A percentile compares a stretch with the other conserved stretches of the same genome.
These are phyloP conservation scores for Drosophila seguyi DNA, from an alignment of 1,140 invertebrate species.

Conservation along the genomic window DNA sequence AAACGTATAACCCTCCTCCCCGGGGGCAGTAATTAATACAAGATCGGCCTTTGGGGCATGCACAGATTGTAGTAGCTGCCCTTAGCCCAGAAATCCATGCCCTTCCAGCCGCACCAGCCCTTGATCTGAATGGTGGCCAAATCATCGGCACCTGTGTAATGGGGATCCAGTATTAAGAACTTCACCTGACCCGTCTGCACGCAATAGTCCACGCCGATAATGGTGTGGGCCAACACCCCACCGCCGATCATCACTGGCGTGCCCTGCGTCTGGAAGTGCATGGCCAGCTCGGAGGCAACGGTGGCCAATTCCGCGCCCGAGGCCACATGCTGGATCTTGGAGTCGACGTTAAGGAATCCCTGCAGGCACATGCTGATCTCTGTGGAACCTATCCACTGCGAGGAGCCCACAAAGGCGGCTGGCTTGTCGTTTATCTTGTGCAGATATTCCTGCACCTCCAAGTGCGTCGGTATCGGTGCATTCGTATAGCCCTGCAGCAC, in stretches of 20 bases:
- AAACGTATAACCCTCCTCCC: constrained; percentile 14
- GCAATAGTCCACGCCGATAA: constrained; percentile 96
- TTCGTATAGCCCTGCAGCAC: constrained; percentile 96
- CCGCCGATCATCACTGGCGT: constrained; percentile 99
- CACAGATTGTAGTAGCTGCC: constrained; percentile 98
- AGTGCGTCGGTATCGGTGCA: constrained; percentile 92
- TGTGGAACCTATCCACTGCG: constrained; percentile 99
- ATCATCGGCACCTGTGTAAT: constrained; percentile 96
- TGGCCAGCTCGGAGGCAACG: constrained; percentile 92
- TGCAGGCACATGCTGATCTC: constrained; percentile 98
- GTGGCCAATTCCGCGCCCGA: constrained; percentile 93
- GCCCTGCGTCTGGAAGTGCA: constrained; percentile 97
- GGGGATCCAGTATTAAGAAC: constrained; percentile 98
- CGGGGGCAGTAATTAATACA: constrained; percentile 83
- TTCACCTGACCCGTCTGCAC: constrained; percentile 90
- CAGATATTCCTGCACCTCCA: constrained; percentile 96
- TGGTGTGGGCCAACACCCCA: constrained; percentile 98
- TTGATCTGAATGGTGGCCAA: constrained; percentile 90
- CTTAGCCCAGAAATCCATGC: constrained; percentile 95
- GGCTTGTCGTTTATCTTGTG: constrained; percentile 98
- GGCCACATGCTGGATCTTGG: constrained; percentile 93
- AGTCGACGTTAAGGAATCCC: constrained; percentile 91
- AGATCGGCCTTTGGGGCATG: constrained; percentile 91
- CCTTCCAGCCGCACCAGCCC: constrained; percentile 98
- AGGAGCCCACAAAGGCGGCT: constrained; percentile 93